phyloP scores from a whole-genome alignment of 2,888 invertebrate genomes.

The Nomada goodeniana region DNA sequence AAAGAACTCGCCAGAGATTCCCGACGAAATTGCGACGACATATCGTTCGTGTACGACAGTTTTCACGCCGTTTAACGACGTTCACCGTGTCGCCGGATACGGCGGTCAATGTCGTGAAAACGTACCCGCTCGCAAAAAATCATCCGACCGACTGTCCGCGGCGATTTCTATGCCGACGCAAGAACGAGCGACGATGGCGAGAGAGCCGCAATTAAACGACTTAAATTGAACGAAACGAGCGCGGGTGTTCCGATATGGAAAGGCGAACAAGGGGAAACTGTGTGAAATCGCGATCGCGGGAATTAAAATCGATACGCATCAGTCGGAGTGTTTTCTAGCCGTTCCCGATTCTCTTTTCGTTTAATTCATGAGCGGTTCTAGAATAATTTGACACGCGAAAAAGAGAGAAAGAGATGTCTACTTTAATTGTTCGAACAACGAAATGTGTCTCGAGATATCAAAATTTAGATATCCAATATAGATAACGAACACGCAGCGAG shows the following conservation, averaged over 20 bases:
- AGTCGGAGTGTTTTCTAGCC: slow-evolving; percentile 52
- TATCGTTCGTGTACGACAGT: not conserved
- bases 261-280: slow-evolving; percentile 60
- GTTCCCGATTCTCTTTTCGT: slow-evolving; percentile 62
- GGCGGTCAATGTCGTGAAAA: slow-evolving; percentile 2
- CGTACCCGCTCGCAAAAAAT: not conserved
- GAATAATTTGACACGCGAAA: not conserved
- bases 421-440: slow-evolving; percentile 13
- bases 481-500: not conserved
- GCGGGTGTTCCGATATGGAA: slow-evolving; percentile 59
- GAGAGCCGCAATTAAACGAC: slow-evolving; percentile 33
- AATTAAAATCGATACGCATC: slow-evolving; percentile 34
- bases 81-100: too few relatives aligned
- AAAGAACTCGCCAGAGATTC: not conserved
- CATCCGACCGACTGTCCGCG: not conserved
- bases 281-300: slow-evolving; percentile 53
- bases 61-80: not conserved
- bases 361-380: slow-evolving; percentile 46
- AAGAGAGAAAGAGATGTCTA: not conserved
- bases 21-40: slow-evolving; percentile 1
- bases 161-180: slow-evolving; percentile 21
- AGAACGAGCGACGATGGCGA: not conserved
- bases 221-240: slow-evolving; percentile 12
- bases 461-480: slow-evolving; percentile 24
- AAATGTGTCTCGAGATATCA: not conserved